Evolutionary conservation across 2,113 vertebrate species (phyloP).

Genomic region (Anhinga rufa): DNA sequence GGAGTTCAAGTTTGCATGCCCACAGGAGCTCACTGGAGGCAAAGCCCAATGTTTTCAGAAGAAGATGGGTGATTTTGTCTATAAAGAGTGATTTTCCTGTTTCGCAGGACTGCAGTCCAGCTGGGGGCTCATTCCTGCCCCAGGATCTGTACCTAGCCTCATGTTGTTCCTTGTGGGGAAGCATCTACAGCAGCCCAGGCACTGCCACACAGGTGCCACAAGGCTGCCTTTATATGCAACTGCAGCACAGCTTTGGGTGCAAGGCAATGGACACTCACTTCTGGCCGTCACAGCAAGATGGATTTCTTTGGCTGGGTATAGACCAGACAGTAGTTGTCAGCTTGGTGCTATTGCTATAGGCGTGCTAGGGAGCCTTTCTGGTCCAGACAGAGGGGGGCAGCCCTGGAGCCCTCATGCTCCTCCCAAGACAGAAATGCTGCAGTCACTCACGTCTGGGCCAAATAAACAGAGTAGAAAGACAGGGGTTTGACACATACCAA

Average conservation of each 20-base stretch:
- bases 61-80: background rate
- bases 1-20: background rate
- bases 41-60: background rate
- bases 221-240: background rate
- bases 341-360: background rate
- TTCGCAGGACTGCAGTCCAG: background rate
- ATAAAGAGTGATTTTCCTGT: background rate
- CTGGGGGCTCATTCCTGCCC: background rate
- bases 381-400: background rate
- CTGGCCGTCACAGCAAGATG: background rate
- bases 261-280: background rate
- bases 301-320: background rate
- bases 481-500: background rate
- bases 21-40: background rate
- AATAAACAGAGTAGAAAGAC: background rate
- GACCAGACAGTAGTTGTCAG: background rate
- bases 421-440: background rate
- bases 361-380: background rate
- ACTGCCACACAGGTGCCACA: background rate
- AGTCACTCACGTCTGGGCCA: rapidly evolving
- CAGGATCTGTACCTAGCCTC: background rate
- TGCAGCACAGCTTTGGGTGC: background rate
- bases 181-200: background rate
- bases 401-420: background rate
- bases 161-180: background rate